Percentiles rank a stretch among this genome's conserved stretches.
Conservation (phyloP, 1,140 invertebrate species). For the Leptinotarsa undecemlineata region DNA sequence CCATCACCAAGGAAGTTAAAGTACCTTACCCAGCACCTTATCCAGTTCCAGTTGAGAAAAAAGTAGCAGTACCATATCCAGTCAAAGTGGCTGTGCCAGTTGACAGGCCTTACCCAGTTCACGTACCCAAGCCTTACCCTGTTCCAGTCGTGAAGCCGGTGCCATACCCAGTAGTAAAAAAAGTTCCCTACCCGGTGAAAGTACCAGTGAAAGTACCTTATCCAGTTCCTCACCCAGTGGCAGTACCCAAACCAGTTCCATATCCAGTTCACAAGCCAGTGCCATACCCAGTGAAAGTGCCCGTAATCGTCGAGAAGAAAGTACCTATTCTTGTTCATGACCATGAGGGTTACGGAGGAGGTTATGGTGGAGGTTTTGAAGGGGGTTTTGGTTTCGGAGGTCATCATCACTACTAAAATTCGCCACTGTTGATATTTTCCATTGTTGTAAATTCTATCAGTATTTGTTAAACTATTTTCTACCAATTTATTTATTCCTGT, state of each 20-base stretch:
- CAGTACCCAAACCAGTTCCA: constrained; percentile 50
- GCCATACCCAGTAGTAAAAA: constrained; percentile 51
- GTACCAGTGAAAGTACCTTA: constrained; percentile 51
- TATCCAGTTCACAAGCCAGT: constrained; percentile 55
- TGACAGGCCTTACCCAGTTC: constrained; percentile 56
- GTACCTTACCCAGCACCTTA: constrained; percentile 49
- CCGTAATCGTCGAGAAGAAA: constrained; percentile 44
- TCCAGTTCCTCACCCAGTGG: constrained; percentile 51
- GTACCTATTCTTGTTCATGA: constrained; percentile 45
- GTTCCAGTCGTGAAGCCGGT: constrained; percentile 55
- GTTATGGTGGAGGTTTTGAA: constrained; percentile 29
- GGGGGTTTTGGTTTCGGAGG: constrained; percentile 27
- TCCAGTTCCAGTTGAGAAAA: constrained; percentile 49
- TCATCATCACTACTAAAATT: constrained; percentile 8
- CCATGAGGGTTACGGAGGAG: constrained; percentile 13
- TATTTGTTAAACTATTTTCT: background rate
- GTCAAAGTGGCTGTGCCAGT: constrained; percentile 59
- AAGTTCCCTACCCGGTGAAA: constrained; percentile 53
- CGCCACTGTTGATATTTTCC: background rate
- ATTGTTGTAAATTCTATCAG: background rate
- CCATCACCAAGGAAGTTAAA: constrained; percentile 50
- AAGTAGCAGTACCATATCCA: constrained; percentile 54
- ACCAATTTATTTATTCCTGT: constrained; percentile 3
- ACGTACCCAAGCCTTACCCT: constrained; percentile 63
- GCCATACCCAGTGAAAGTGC: constrained; percentile 54